These are phyloP conservation scores for Mungos mungo DNA, from an alignment of 2,113 vertebrate species.

Conservation along the genomic window DNA sequence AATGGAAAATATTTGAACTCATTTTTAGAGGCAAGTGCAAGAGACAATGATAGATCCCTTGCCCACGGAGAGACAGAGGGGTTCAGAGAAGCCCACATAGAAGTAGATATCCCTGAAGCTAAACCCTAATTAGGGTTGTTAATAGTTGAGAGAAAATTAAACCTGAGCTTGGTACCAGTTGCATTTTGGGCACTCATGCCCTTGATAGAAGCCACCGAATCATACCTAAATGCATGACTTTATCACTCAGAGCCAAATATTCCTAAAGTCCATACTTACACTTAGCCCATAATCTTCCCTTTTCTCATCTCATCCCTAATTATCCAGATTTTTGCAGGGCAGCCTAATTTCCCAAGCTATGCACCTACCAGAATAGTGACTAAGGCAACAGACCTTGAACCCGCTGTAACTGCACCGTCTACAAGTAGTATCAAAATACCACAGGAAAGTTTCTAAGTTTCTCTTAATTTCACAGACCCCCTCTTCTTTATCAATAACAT, in stretches of 20 bases:
- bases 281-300: neutral
- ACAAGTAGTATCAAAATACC: neutral
- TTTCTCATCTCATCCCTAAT: neutral
- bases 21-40: neutral
- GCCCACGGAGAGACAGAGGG: accelerated
- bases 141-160: neutral
- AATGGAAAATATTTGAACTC: neutral
- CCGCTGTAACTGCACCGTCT: neutral
- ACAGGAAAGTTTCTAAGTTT: neutral
- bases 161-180: neutral
- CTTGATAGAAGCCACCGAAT: neutral
- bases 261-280: neutral
- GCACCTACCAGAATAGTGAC: neutral
- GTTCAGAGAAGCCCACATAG: neutral
- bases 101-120: neutral
- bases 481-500: neutral
- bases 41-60: neutral
- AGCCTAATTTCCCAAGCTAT: neutral
- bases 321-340: neutral
- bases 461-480: neutral
- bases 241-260: neutral
- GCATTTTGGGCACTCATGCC: neutral
- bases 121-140: neutral
- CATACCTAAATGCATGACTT: neutral
- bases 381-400: neutral